Percentiles rank a stretch among this genome's conserved stretches.
These are phyloP conservation scores for Scaptomyza pallida DNA, from an alignment of 1,140 invertebrate genomes.

Conservation along the genomic window DNA sequence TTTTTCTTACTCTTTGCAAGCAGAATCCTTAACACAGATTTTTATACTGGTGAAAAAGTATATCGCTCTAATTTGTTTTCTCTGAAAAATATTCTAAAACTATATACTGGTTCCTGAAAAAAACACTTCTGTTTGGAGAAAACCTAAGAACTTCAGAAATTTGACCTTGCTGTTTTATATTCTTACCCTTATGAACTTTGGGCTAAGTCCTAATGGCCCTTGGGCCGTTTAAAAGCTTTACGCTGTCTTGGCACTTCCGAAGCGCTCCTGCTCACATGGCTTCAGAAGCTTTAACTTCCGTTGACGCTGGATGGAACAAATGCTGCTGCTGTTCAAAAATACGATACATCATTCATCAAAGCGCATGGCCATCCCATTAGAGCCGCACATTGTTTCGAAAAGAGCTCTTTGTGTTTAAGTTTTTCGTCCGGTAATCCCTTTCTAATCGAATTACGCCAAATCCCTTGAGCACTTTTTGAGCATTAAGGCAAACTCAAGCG, in stretches of 20 bases:
- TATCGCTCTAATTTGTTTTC: no score
- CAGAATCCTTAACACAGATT: no score
- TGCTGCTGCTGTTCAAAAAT: conserved; percentile 65
- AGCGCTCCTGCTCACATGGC: conserved; percentile 24
- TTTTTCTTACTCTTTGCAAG: no score
- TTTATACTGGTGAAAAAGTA: no score
- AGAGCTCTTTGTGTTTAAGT: conserved; percentile 37
- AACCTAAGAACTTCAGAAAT: no score
- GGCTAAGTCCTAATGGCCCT: no score
- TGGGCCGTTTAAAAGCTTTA: conserved; percentile 47
- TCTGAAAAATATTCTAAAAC: no score
- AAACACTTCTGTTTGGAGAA: no score
- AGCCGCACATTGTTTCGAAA: conserved; percentile 30
- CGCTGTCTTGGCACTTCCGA: conserved; percentile 55
- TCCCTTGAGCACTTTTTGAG: conserved; percentile 68
- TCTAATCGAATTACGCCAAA: conserved; percentile 79
- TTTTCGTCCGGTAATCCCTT: conserved; percentile 68
- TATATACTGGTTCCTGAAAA: no score
- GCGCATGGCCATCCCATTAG: conserved; percentile 65
- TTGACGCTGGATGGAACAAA: conserved; percentile 41
- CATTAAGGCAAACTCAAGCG: conserved; percentile 78
- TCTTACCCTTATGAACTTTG: no score
- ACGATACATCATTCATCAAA: conserved; percentile 79
- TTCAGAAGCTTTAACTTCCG: conserved; percentile 45
- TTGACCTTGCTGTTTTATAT: no score